A percentile compares a stretch with the other conserved stretches of the same genome.
Conservation (phyloP, 2,888 invertebrate genomes). For the Rhabditophanes sp. region DNA sequence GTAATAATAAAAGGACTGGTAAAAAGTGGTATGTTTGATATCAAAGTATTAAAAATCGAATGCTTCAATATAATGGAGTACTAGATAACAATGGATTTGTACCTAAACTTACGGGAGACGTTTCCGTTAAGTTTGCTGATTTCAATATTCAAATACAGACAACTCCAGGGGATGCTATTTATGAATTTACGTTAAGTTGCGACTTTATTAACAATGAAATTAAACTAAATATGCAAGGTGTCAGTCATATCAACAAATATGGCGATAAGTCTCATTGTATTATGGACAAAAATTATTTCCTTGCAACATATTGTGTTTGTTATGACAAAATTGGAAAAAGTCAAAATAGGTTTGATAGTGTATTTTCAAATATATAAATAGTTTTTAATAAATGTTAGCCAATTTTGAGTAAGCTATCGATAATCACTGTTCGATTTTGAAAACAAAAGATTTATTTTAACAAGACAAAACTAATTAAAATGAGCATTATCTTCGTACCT, state of each 20-base stretch:
- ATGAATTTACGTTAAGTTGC: conserved; percentile 55
- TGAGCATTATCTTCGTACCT: too few species aligned
- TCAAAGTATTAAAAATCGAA: conserved; percentile 53
- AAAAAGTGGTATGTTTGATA: too few species aligned
- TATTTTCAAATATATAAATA: too few species aligned
- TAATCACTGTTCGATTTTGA: too few species aligned
- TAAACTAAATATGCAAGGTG: conserved; percentile 55
- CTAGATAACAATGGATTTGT: conserved; percentile 69
- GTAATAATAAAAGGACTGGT: too few species aligned
- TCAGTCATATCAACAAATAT: conserved; percentile 68
- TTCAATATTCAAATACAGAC: conserved; percentile 65
- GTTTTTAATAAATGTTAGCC: too few species aligned
- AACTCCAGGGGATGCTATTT: conserved; percentile 61
- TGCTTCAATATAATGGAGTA: conserved; percentile 45
- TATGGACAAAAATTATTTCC: conserved; percentile 48
- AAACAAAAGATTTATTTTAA: too few species aligned
- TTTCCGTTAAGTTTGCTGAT: conserved; percentile 52
- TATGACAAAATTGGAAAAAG: conserved; percentile 28
- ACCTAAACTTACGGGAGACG: conserved; percentile 59
- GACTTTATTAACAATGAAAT: conserved; percentile 45
- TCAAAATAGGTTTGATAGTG: too few species aligned
- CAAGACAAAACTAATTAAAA: too few species aligned
- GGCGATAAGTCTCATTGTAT: conserved; percentile 67
- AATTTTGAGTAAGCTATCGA: too few species aligned
- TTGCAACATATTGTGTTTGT: conserved; percentile 42